Conservation (phyloP, 2,888 invertebrate species). For the Bombylius major region DNA sequence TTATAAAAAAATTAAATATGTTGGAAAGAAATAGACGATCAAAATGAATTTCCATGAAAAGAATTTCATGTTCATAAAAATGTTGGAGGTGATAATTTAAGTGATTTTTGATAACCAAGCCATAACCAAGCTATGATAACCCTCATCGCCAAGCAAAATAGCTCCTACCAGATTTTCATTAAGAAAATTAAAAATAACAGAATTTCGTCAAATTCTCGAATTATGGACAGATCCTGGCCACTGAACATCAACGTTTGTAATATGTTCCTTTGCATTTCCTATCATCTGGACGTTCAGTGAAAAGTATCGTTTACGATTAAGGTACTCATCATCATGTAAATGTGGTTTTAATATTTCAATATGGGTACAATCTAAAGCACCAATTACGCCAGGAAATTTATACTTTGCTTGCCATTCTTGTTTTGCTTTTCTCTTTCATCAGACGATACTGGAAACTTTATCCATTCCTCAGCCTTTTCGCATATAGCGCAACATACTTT, state of each 20-base stretch:
- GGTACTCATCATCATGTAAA: neutral
- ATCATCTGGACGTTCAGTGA: neutral
- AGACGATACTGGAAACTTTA: too few relatives aligned
- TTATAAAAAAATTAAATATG: too few relatives aligned
- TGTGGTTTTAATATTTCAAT: neutral
- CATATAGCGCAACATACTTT: too few relatives aligned
- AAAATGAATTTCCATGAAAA: too few relatives aligned
- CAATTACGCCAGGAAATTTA: neutral
- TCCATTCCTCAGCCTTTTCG: too few relatives aligned
- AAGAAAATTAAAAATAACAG: neutral
- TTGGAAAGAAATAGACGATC: too few relatives aligned
- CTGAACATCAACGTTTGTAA: neutral
- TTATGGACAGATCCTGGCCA: constrained; percentile 4
- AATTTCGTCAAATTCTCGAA: neutral
- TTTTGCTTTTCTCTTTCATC: too few relatives aligned
- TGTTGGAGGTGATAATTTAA: too few relatives aligned
- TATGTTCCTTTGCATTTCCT: neutral
- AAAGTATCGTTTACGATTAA: neutral
- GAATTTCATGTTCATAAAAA: too few relatives aligned
- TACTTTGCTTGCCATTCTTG: too few relatives aligned
- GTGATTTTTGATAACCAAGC: too few relatives aligned
- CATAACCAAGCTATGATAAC: too few relatives aligned
- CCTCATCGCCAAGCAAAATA: neutral
- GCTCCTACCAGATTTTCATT: neutral
- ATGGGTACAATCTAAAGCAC: neutral